phyloP scores from a whole-genome alignment of 2,113 vertebrate genomes.

The Triplophysa dalaica region DNA sequence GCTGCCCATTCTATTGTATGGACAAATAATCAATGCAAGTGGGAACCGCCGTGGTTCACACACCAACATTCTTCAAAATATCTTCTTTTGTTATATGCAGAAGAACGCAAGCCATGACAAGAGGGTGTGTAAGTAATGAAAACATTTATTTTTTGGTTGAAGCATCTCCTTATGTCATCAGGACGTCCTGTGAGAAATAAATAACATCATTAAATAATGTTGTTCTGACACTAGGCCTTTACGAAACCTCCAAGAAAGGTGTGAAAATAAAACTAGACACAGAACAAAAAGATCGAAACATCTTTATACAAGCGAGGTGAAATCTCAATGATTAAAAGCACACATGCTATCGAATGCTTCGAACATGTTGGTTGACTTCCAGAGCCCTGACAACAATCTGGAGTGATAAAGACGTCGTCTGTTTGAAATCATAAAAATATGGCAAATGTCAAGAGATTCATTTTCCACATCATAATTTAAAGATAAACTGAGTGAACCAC shows the following conservation, averaged over 20 bases:
- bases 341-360: background rate
- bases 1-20: too few species aligned
- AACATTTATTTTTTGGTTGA: too few species aligned
- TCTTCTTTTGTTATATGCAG: too few species aligned
- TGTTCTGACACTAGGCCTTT: background rate
- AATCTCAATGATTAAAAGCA: slow-evolving; percentile 13
- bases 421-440: slow-evolving; percentile 1
- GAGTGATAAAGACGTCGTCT: background rate
- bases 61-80: too few species aligned
- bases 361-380: background rate
- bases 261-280: background rate
- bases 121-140: too few species aligned
- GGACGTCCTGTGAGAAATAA: background rate
- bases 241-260: background rate
- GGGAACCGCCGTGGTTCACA: too few species aligned
- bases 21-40: too few species aligned
- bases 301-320: slow-evolving; percentile 2
- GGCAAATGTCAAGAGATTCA: slow-evolving; percentile 33
- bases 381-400: slow-evolving; percentile 13
- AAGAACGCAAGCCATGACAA: too few species aligned
- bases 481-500: slow-evolving; percentile 14
- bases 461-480: slow-evolving; percentile 37
- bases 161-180: too few species aligned
- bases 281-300: background rate
- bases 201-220: slow-evolving; percentile 10